Evolutionary conservation across 2,797 vertebrate genomes (phyloP).

Genomic region (Microtus agrestis): DNA sequence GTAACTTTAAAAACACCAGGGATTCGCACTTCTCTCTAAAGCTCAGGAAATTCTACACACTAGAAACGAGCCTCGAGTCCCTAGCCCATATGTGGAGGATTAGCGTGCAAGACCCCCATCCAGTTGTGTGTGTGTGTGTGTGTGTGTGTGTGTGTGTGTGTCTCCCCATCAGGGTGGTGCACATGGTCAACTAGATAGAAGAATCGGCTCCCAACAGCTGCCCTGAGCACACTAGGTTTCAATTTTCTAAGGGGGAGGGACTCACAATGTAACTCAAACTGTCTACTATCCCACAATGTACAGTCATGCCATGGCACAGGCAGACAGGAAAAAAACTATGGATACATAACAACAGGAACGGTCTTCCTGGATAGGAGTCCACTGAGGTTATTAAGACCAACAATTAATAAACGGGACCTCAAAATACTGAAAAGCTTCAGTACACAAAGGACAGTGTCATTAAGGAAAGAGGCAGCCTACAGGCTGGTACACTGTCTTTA

Average conservation of each 20-base stretch:
- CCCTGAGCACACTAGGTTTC: neutral
- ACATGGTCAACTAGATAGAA: neutral
- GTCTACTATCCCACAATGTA: neutral
- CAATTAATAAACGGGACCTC: neutral
- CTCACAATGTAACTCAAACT: neutral
- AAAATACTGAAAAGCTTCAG: neutral
- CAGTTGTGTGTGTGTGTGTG: neutral
- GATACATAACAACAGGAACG: neutral
- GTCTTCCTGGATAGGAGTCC: neutral
- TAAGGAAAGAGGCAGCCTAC: neutral
- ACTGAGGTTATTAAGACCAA: neutral
- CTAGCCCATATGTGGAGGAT: neutral
- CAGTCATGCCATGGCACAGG: neutral
- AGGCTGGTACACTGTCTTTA: neutral
- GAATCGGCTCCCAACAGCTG: neutral
- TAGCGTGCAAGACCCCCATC: neutral
- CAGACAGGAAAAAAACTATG: neutral
- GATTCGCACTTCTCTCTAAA: conserved; percentile 58
- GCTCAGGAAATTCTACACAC: conserved; percentile 12
- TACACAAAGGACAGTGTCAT: too few relatives aligned
- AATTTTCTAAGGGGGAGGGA: neutral
- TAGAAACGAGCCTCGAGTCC: neutral
- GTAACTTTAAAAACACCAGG: conserved; percentile 61
- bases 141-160: neutral
- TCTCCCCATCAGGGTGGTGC: neutral